phyloP scores from a whole-genome alignment of 2,888 invertebrate genomes.

The Sphecodes monilicornis region DNA sequence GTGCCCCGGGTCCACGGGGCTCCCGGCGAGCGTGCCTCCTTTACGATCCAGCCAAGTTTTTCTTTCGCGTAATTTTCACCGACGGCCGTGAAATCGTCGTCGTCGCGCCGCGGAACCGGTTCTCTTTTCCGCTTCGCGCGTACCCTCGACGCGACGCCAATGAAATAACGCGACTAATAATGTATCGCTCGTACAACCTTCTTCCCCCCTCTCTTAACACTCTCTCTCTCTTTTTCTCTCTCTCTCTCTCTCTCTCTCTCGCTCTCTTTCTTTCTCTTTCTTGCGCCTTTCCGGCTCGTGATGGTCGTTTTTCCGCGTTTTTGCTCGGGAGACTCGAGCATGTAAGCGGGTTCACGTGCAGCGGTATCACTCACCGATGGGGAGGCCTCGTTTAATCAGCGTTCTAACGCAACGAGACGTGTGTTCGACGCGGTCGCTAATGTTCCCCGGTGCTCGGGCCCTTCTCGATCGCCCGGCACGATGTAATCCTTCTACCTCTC shows the following conservation, averaged over 20 bases:
- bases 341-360: conserved; percentile 8
- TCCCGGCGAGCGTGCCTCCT: conserved; percentile 30
- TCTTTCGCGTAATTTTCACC: conserved; percentile 66
- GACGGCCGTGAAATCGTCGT: conserved; percentile 68
- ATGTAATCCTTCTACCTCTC: conserved; percentile 1
- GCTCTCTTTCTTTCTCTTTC: background rate
- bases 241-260: background rate
- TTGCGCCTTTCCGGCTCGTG: background rate
- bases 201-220: background rate
- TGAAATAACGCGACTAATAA: conserved; percentile 45
- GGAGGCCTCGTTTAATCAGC: conserved; percentile 10
- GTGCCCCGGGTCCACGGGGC: background rate
- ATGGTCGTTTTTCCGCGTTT: conserved; percentile 40
- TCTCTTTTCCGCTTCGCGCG: conserved; percentile 35
- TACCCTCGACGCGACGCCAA: conserved; percentile 21
- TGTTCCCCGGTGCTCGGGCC: conserved; percentile 3
- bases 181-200: conserved; percentile 13
- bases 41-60: conserved; percentile 58
- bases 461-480: background rate
- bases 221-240: background rate
- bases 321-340: conserved; percentile 12
- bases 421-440: conserved; percentile 12
- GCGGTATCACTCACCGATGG: conserved; percentile 23
- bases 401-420: conserved; percentile 8
- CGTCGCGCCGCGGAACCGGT: conserved; percentile 61